Percentiles rank a stretch among this genome's conserved stretches.
Conservation (phyloP, 2,113 vertebrate genomes). For the Erythrolamprus reginae region DNA sequence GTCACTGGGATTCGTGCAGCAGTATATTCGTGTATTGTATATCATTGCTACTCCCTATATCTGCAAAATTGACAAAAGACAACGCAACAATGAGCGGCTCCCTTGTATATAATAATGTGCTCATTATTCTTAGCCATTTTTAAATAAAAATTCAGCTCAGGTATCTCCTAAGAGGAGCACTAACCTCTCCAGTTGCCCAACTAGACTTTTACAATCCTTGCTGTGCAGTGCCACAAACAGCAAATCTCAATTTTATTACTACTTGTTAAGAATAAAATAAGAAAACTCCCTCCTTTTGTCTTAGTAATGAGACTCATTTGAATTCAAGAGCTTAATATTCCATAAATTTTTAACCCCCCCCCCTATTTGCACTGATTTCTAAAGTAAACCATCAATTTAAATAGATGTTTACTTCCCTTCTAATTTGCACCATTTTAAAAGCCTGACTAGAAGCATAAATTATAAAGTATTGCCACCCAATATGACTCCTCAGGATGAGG, state of each 20-base stretch:
- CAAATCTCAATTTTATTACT: background rate
- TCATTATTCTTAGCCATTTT: background rate
- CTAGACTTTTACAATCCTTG: background rate
- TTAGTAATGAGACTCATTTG: background rate
- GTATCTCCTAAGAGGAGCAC: background rate
- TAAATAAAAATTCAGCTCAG: background rate
- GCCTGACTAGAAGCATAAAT: slow-evolving; percentile 8
- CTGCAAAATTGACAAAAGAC: background rate
- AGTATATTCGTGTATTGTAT: background rate
- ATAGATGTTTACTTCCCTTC: background rate
- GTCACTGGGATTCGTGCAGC: too few species aligned
- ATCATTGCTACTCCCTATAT: background rate
- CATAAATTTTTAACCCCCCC: background rate
- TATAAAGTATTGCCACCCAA: slow-evolving; percentile 20
- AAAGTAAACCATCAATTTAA: background rate
- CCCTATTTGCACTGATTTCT: background rate
- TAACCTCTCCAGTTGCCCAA: background rate
- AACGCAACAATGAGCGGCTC: background rate
- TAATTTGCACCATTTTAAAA: background rate
- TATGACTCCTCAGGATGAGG: slow-evolving; percentile 23
- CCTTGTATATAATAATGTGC: background rate
- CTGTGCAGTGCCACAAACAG: background rate
- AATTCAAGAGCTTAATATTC: background rate
- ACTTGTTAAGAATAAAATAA: background rate
- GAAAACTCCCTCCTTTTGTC: background rate